Conservation (phyloP, 2,888 invertebrate genomes). For the Chelonus formosanus region DNA sequence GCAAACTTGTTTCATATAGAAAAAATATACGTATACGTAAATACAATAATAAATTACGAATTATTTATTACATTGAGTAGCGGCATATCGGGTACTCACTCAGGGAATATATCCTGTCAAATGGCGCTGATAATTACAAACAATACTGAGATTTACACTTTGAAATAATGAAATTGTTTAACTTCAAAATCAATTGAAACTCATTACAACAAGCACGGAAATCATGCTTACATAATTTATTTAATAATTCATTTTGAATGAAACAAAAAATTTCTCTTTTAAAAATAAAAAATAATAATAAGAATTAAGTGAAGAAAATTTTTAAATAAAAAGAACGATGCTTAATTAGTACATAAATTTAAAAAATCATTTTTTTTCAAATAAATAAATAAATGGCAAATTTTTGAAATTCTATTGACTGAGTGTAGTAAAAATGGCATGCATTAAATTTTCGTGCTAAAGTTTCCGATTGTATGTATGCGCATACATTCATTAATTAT, state of each 20-base stretch:
- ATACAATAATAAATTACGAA: constrained; percentile 49
- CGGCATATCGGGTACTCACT: constrained; percentile 64
- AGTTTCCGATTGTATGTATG: too few relatives aligned
- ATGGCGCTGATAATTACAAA: constrained; percentile 65
- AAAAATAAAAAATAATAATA: too few relatives aligned
- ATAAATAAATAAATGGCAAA: too few relatives aligned
- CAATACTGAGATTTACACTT: constrained; percentile 65
- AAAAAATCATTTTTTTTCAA: too few relatives aligned
- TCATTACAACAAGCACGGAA: constrained; percentile 54
- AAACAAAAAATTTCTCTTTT: not conserved
- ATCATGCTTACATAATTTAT: constrained; percentile 48
- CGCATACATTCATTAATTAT: too few relatives aligned
- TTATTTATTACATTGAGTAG: constrained; percentile 63
- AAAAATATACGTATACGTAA: constrained; percentile 29
- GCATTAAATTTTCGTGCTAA: too few relatives aligned
- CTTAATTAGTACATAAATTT: too few relatives aligned
- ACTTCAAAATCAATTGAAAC: constrained; percentile 50
- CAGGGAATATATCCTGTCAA: constrained; percentile 64
- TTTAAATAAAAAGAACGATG: too few relatives aligned
- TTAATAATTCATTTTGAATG: constrained; percentile 15
- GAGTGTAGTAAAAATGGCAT: too few relatives aligned
- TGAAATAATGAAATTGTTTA: constrained; percentile 59
- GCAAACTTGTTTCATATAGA: constrained; percentile 32
- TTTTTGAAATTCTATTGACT: too few relatives aligned
- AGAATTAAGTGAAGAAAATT: too few relatives aligned